Evolutionary conservation across 2,888 invertebrate genomes (phyloP), one percentile per base, ranked within the genome.

Genomic region (Drosophila tripunctata): DNA sequence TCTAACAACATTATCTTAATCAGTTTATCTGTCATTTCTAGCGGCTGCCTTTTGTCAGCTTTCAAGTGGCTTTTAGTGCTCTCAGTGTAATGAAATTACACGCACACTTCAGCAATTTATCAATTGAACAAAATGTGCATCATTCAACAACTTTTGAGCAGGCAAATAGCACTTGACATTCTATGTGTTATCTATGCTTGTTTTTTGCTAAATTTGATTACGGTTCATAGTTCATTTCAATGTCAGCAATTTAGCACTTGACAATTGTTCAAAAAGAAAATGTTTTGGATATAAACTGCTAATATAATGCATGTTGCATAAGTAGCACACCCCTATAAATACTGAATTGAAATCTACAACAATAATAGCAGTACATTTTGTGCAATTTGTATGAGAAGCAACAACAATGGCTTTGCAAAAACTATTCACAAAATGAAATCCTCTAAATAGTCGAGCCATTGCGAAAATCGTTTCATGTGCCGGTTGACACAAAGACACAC

Each of bases 51-150:
- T 64, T 61, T 69, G 72, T 68, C 48, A 40, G 41, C 35, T 5
- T 36, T 72, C 55, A 50, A 73, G 74, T 69, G 52, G 27, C 73
- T 55, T 50, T 50, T 6, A 41, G 43, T 35, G 21, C 40, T 38
- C 15, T 27, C 38, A 12, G 41, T 78, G 83, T 83, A 85, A 82
- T 80, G 65, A 64, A 63, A 80, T 83, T 82, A 85, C 73, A 82
- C 83, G 85, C 77, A 85, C 80, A 82, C 83, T 82, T 78, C 67
- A 75, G 15, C 80, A 82, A 85, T 85, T 81, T 76, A 83, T 51
- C 74, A 83, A 81, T 86, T 86, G 61, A 70, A 56, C 19, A 52
- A 74, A n/a, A 52, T 73, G 56, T 60, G 65, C 54, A 67, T 21
- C 60, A 72, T 38, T 69, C 48, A 66, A 65, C 72, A 68, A n/a